phyloP scores from a whole-genome alignment of 2,888 invertebrate genomes.

The Brachynemurus nebulosus region DNA sequence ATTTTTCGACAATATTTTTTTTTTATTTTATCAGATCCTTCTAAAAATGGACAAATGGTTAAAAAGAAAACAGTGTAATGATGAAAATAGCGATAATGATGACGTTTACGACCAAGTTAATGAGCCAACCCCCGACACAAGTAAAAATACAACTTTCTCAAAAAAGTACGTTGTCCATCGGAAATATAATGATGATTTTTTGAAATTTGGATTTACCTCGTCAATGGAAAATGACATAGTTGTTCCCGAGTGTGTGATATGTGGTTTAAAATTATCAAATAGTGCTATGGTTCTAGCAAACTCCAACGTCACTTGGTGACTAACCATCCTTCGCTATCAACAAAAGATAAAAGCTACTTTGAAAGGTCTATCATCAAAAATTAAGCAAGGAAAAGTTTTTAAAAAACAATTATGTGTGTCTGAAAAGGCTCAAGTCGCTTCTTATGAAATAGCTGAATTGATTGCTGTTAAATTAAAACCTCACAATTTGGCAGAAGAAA shows the following conservation, averaged over 20 bases:
- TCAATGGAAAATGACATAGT: background rate
- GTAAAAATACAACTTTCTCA: background rate
- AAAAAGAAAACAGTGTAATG: background rate
- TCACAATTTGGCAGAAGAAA: no score
- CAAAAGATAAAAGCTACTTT: conserved; percentile 14
- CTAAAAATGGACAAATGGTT: conserved; percentile 1
- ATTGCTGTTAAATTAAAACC: no score
- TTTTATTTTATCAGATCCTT: conserved; percentile 8
- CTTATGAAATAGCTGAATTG: no score
- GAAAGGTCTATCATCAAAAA: conserved; percentile 8
- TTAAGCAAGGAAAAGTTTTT: conserved; percentile 12
- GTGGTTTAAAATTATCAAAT: conserved; percentile 9
- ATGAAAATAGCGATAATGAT: background rate
- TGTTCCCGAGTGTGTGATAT: background rate
- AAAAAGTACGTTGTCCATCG: conserved; percentile 7
- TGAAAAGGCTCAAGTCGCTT: no score
- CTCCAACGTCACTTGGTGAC: conserved; percentile 14
- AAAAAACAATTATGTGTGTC: no score
- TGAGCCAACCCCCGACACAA: background rate
- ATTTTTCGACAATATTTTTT: no score
- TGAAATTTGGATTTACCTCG: background rate
- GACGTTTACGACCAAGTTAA: background rate
- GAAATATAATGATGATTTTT: conserved; percentile 8
- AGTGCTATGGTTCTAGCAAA: conserved; percentile 15
- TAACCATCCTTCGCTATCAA: conserved; percentile 14